Conservation (phyloP, 2,888 invertebrate genomes). For the Hermaeophaga mercurialis region DNA sequence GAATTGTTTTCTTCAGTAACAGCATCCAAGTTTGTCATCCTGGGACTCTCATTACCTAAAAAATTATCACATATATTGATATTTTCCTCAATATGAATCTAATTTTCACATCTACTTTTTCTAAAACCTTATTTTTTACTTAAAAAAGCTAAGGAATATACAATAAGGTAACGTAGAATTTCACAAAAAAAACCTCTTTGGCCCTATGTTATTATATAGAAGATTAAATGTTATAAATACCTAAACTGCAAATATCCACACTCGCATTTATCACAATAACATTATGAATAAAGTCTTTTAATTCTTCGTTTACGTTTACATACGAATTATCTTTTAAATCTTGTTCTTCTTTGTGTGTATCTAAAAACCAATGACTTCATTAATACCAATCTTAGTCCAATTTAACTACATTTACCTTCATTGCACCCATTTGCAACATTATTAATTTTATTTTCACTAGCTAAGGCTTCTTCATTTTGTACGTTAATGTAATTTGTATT, state of each 20-base stretch:
- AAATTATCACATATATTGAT: no score
- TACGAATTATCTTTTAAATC: slow-evolving; percentile 15
- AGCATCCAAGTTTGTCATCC: slow-evolving; percentile 61
- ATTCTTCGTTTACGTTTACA: slow-evolving; percentile 37
- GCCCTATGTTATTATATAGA: neutral
- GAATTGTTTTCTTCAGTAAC: slow-evolving; percentile 65
- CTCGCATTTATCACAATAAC: slow-evolving; percentile 77
- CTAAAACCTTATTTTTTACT: no score
- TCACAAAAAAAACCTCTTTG: no score
- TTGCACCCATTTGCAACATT: slow-evolving; percentile 28
- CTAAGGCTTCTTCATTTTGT: slow-evolving; percentile 31
- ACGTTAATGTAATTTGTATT: slow-evolving; percentile 20
- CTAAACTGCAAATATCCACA: slow-evolving; percentile 62
- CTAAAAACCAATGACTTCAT: neutral
- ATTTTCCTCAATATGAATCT: no score
- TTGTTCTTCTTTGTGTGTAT: slow-evolving; percentile 19
- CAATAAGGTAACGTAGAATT: no score
- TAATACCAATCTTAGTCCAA: no score
- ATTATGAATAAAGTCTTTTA: slow-evolving; percentile 60
- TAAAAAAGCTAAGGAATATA: no score
- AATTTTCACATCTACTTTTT: neutral
- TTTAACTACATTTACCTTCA: slow-evolving; percentile 18
- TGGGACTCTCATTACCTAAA: slow-evolving; percentile 59
- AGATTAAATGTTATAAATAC: no score
- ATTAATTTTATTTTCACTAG: slow-evolving; percentile 28